Base-by-base conservation (phyloP, 2,797 vertebrate genomes). In the Hybognathus amarus region DNA sequence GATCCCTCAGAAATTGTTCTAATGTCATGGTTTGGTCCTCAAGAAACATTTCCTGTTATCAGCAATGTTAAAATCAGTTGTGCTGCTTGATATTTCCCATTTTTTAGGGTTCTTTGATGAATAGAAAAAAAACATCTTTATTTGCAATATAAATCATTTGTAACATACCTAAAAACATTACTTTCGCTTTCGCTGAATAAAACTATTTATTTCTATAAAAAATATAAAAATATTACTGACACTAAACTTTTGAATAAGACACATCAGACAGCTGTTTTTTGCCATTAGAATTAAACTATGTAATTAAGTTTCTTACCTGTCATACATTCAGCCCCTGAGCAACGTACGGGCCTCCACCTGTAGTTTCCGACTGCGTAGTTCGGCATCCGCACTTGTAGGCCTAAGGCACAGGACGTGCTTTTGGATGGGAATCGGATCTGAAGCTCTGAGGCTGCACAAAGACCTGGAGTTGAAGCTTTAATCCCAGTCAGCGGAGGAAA, bases 401-500 rank as follows among this genome's bases (percentile, higher is more conserved):
- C 52, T 82, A 18, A 4, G 63, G 77, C 80, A 66, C 52, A 79
- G 82, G 76, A 64, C 80, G 63, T 85, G 71, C 80, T 66, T 83
- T 75, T 81, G 69, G 69, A 68, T 80, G 75, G 66, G 27, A n/a
- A 63, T 77, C 50, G 50, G 71, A 54, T 77, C 77, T 83, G 80
- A 85, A 83, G 85, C 77, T 78, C 70, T 77, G 75, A 88, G 69
- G 81, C 83, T 81, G 80, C 83, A 87, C 81, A 88, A 83, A 88
- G 84, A 82, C 56, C 74, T 56, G 24, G 50, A 88, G 90, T 83
- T 85, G 83, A 68, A 85, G 38, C 75, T 83, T 68, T 92, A 87
- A 91, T 92, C 83, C 83, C 24, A 85, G 63, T 71, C 84, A 92
- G 79, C 85, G 80, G 59, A 82, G 71, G 36, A 83, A 87, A 85